Evolutionary conservation across 2,113 vertebrate genomes (phyloP), one percentile per base, ranked within the genome.

Genomic region (Holacanthus passer): DNA sequence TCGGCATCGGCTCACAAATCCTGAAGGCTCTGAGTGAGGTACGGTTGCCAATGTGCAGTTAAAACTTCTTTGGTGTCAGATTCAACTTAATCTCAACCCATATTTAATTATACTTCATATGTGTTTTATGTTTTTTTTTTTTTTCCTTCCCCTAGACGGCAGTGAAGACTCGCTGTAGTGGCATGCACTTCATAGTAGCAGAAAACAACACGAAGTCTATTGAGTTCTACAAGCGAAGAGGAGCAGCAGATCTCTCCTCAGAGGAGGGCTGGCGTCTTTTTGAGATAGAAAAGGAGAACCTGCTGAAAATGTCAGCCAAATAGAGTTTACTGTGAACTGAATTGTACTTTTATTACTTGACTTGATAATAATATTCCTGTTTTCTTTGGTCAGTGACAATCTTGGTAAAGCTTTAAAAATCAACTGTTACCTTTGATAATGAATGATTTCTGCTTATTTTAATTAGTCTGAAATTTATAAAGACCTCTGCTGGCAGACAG

Each of bases 241-340:
- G 94, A 64, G 93, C 95, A 14, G 90, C 89, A 4, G 95, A 94
- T 74, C 94, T 94, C 52, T 94, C 94, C 19, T 91, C 78, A 2
- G 84, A 95, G 82, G 95, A 96, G 29, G 93, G 95, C 27, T 95
- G 95, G 94, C 93, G 96, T 72, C 93, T 96, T 32, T 96, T 96
- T 81, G 91, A 86, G 55, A 95, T 95, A 62, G 90, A 94, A 58
- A 95, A 94, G 84, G 78, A 93, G 59, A 88, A 89, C 19, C 91
- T 96, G 32, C 47, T 94, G 41, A 93, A 93, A 77, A 95, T 94
- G 80, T 87, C 89, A 41, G 4, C 53, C 22, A 92, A 94, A 85
- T 82, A 93, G 64, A 93, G 77, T 82, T 65, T 47, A 35, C 32
- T 29, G 41, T 27, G 72, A 50, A 70, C 6, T 63, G 2, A 73